Evolutionary conservation across 1,140 invertebrate species (phyloP).

Genomic region (Nymphalis io): DNA sequence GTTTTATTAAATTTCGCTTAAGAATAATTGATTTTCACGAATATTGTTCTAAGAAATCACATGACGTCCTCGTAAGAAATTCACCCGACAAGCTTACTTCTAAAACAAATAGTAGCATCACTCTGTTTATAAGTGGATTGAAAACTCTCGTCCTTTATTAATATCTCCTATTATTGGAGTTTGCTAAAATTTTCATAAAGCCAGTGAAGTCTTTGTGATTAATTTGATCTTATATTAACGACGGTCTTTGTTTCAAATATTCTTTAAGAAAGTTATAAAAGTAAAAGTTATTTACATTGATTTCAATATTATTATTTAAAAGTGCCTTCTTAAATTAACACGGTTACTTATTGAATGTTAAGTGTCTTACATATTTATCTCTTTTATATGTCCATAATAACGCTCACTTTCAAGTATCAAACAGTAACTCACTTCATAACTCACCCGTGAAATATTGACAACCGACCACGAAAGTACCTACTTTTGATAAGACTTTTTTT

Average conservation of each 20-base stretch:
- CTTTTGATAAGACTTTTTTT: too few relatives aligned
- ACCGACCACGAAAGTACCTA: too few relatives aligned
- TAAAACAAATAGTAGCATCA: neutral
- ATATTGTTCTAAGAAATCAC: too few relatives aligned
- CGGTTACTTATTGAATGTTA: too few relatives aligned
- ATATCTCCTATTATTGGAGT: slow-evolving; percentile 5
- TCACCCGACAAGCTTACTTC: neutral
- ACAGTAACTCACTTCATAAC: too few relatives aligned
- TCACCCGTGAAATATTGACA: too few relatives aligned
- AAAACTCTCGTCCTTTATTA: neutral
- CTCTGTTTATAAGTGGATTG: slow-evolving; percentile 1
- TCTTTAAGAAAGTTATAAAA: neutral
- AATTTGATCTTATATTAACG: neutral
- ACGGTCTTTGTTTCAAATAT: neutral
- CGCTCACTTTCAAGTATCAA: too few relatives aligned
- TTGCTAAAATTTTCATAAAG: slow-evolving; percentile 6
- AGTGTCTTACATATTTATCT: too few relatives aligned
- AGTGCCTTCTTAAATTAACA: too few relatives aligned
- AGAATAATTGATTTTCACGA: too few relatives aligned
- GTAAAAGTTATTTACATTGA: neutral
- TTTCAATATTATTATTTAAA: neutral
- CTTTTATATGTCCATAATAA: too few relatives aligned
- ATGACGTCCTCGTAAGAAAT: neutral
- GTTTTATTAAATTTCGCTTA: too few relatives aligned
- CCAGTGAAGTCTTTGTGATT: neutral